A percentile compares a stretch with the other conserved stretches of the same genome.
phyloP scores from a whole-genome alignment of 2,888 invertebrate species.

The Acanthosepion pharaonis region DNA sequence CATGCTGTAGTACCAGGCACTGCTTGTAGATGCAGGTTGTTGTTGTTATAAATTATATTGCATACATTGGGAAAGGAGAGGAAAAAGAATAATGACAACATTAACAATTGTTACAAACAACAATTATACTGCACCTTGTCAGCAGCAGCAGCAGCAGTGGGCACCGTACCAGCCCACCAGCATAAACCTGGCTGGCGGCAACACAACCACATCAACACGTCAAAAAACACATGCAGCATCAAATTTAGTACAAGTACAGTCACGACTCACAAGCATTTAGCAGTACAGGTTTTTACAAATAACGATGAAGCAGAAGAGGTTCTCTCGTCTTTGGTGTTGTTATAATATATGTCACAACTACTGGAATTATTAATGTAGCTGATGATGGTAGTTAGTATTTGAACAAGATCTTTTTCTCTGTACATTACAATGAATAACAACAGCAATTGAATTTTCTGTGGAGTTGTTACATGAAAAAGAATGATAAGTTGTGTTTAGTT shows the following conservation, averaged over 20 bases:
- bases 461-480: not conserved
- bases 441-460: not conserved
- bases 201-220: constrained; percentile 46
- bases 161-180: constrained; percentile 43
- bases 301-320: not conserved
- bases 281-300: not conserved
- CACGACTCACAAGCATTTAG: not conserved
- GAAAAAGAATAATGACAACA: not conserved
- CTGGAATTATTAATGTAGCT: no score
- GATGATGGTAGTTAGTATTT: not conserved
- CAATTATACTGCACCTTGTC: not conserved
- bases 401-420: not conserved
- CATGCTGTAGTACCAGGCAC: no score
- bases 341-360: no score
- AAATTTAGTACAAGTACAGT: not conserved
- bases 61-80: not conserved
- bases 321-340: not conserved
- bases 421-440: not conserved
- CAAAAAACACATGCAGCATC: constrained; percentile 35
- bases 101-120: constrained; percentile 15
- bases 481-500: no score
- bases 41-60: no score
- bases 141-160: not conserved
- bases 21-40: no score
- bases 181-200: constrained; percentile 41